Conservation (phyloP, 2,888 invertebrate genomes). For the Oxytorus armatus region DNA sequence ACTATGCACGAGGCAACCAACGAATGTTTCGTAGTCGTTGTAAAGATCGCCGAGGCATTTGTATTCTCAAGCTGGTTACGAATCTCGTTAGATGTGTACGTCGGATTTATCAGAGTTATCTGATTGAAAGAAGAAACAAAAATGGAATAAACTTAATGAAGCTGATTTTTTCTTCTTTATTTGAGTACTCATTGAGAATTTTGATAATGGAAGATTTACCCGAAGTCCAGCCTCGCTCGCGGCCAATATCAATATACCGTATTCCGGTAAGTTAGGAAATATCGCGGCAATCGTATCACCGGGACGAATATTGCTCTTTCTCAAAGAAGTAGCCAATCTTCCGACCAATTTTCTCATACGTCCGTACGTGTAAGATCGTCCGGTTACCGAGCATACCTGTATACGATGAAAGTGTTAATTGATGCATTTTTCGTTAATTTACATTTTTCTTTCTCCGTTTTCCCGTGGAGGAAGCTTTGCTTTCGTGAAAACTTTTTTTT, state of each 20-base stretch:
- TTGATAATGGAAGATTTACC: constrained; percentile 67
- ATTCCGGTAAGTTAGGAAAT: constrained; percentile 81
- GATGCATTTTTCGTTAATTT: too few species aligned
- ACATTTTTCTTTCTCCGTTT: too few species aligned
- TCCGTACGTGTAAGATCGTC: constrained; percentile 77
- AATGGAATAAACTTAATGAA: constrained; percentile 45
- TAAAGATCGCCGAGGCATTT: constrained; percentile 72
- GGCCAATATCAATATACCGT: constrained; percentile 72
- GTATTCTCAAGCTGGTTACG: constrained; percentile 71
- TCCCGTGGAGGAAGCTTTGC: too few species aligned
- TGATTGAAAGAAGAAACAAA: constrained; percentile 29
- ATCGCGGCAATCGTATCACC: constrained; percentile 79
- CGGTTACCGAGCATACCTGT: constrained; percentile 76
- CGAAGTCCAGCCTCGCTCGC: constrained; percentile 74
- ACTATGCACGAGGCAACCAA: constrained; percentile 62
- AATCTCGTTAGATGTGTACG: constrained; percentile 73
- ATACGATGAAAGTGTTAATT: too few species aligned
- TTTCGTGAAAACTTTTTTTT: too few species aligned
- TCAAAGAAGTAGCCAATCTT: constrained; percentile 77
- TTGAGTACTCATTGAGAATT: constrained; percentile 27
- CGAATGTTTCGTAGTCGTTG: constrained; percentile 66
- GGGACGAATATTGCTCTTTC: constrained; percentile 75
- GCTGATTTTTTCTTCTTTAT: too few species aligned
- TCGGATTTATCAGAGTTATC: constrained; percentile 70
- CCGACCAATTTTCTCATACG: constrained; percentile 72